Base-by-base conservation (phyloP, 2,888 invertebrate species). In the Zeuzera pyrina region DNA sequence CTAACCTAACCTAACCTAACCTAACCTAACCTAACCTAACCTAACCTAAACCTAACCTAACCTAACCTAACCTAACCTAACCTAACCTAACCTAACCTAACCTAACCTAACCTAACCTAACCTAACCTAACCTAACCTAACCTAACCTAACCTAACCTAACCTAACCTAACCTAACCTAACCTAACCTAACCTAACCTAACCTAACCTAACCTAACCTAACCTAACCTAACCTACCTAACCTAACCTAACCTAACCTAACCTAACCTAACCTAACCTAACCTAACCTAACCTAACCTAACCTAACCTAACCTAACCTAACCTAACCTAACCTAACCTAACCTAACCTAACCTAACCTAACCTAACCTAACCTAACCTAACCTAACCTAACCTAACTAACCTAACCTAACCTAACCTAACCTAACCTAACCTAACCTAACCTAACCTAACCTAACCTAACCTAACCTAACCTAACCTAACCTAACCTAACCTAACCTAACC, bases 1-100 rank as follows among this genome's bases (percentile, higher is more conserved):
- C 36, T 36, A 33, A 33, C 36, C 36, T 36, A 33, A 36, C 39
- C 39, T 39, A 36, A 36, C 39, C 39, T 39, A 33, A 33, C 36
- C 32, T 33, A 33, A 36, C 36, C 36, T 36, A 33, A 36, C 36
- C 36, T 36, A 33, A 30, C 33, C 33, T 36, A 30, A 29, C 33
- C 30, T 33, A 31, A 35, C 31, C 35, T 35, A 35, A 30, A 30
- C 35, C 29, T 25, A 31, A 26, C 35, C 30, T 26, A 32, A 29
- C 32, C 26, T 26, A 32, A 29, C 29, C 22, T 25, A 35, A 29
- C 31, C 32, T 29, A 35, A 29, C 32, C 29, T 26, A 32, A 26
- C 26, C 32, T 22, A 35, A 25, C 31, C 29, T 25, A 31, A 26
- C 27, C 30, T 22, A 34, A 22, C 27, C 27, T 22, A 30, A 26